Base-by-base conservation (phyloP, 2,113 vertebrate species). In the Mola mola region DNA sequence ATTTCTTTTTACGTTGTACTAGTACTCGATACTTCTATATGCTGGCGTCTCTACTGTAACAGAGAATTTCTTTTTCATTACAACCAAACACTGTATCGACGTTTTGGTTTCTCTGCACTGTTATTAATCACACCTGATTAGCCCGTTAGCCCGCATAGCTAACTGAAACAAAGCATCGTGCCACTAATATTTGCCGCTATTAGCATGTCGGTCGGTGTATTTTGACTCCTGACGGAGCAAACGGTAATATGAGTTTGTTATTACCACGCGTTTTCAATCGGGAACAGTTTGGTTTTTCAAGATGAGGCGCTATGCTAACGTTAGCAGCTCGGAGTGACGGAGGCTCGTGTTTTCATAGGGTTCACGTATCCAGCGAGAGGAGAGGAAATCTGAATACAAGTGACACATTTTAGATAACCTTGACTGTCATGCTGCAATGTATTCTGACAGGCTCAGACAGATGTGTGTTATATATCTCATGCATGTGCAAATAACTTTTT, bases 361-460 rank as follows among this genome's bases (percentile, higher is more conserved):
- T 10, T 40, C 9, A 26, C 8, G 25, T 19, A n/a, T n/a, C n/a
- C n/a, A n/a, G n/a, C n/a, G n/a, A n/a, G n/a, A n/a, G n/a, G n/a
- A n/a, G n/a, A n/a, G n/a, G n/a, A n/a, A n/a, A n/a, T n/a, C n/a
- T 12, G 33, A 4, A 44, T 52, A 16, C 21, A 1, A 16, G 17
- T 31, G 28, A 42, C 21, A 13, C 12, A 13, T 16, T 24, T 33
- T 22, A 12, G 24, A 20, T 38, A 56, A 36, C 10, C 0, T n/a
- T 17, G 4, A 7, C 11, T 34, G 6, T 69, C 52, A 19, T 20
- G 17, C 60, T 11, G 43, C 44, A 46, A 24, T 73, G 58, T 69
- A 64, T 65, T 75, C 2, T 2, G n/a, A n/a, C n/a, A n/a, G n/a
- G n/a, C n/a, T 28, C 26, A 5, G 26, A 28, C 4, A 33, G 10